phyloP scores from a whole-genome alignment of 2,888 invertebrate genomes.

The Panorpa germanica region DNA sequence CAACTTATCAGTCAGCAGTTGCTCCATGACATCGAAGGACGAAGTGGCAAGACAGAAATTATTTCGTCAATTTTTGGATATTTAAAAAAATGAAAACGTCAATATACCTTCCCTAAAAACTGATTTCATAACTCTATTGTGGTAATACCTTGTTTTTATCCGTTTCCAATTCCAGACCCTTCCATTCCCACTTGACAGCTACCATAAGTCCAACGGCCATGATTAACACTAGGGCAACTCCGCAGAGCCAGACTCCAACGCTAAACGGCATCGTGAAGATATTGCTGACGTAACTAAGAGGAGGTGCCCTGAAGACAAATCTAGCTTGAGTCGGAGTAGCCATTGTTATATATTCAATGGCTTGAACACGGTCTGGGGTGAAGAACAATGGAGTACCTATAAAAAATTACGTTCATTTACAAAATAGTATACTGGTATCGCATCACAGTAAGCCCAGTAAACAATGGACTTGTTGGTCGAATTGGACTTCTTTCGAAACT shows the following conservation, averaged over 20 bases:
- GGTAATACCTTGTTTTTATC: not conserved
- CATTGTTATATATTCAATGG: conserved; percentile 34
- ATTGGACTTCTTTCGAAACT: not conserved
- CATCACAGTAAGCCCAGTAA: too few species aligned
- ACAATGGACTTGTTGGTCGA: too few species aligned
- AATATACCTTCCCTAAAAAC: too few species aligned
- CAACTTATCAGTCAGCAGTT: too few species aligned
- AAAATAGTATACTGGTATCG: too few species aligned
- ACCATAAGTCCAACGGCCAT: conserved; percentile 27
- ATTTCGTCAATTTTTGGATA: too few species aligned
- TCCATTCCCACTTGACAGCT: conserved; percentile 29
- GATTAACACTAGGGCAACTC: conserved; percentile 28
- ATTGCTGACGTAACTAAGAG: conserved; percentile 41
- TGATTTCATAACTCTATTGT: conserved; percentile 3
- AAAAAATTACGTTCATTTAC: conserved; percentile 10
- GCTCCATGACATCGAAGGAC: too few species aligned
- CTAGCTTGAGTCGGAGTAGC: conserved; percentile 30
- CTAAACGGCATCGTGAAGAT: conserved; percentile 46
- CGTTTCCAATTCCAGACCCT: conserved; percentile 23
- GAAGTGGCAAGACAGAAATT: too few species aligned
- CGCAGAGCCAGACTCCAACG: conserved; percentile 38
- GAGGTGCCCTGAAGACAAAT: conserved; percentile 46
- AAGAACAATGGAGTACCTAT: conserved; percentile 24
- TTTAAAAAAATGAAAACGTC: conserved; percentile 9
- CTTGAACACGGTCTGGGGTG: conserved; percentile 18